Base-by-base conservation (phyloP, 2,113 vertebrate species). In the Corapipo altera region DNA sequence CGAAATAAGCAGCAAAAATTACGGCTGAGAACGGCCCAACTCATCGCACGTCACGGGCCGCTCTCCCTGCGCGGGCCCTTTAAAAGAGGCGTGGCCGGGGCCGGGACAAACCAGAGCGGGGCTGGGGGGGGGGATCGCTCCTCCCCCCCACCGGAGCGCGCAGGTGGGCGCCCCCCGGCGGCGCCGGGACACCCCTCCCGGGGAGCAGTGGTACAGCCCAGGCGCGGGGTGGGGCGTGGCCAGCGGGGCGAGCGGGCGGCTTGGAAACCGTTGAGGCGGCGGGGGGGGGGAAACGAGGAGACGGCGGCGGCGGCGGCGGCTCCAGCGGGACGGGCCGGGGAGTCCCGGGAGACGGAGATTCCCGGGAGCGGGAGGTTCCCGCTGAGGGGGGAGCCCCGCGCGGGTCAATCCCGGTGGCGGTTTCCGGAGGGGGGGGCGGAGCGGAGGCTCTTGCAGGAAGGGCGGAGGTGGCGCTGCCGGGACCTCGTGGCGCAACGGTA, bases 401-500 rank as follows among this genome's bases (percentile, higher is more conserved):
- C 4, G 12, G 39, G 39, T 28, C 8, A 2, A 3, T 21, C 44
- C 3, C 15, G 8, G 15, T 2, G 2, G 43, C 22, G 11, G 6
- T 41, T 24, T 1, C 15, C 44, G 32, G 3, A n/a, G 67, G 43
- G 64, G 51, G 15, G 4, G 21, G 12, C 4, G n/a, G 8, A 0
- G 8, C 11, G 3, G 4, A 71, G 70, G 15, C 44, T 96, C 94
- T 97, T 95, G 2, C 2, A 0, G 88, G 17, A 23, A 11, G 35
- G 22, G 28, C 41, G 58, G 8, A 4, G 7, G 0, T 0, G 3
- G 0, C 0, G 1, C 0, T n/a, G 4, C 5, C 4, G 59, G 2
- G 97, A 97, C 97, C 97, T 97, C 96, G 97, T 97, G 97, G 97
- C 97, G 97, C 97, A 97, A 97, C 97, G 97, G 97, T 97, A 97